Evolutionary conservation across 2,113 vertebrate species (phyloP), one percentile per base, ranked within the genome.

Genomic region (Cochlearius cochlearius): DNA sequence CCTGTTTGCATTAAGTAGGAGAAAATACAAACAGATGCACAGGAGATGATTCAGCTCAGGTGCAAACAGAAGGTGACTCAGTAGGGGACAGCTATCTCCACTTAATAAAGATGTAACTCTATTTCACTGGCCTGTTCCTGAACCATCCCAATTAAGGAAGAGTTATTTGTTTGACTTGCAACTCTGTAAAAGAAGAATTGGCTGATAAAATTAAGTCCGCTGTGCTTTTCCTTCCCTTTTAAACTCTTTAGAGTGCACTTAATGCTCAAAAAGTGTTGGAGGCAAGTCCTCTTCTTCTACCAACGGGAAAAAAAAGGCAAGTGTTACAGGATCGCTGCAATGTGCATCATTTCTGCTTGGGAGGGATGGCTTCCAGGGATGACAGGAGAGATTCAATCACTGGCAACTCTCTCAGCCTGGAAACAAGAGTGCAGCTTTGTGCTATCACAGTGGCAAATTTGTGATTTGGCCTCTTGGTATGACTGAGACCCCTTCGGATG

Each of bases 41-140:
- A 89, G 93, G 69, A 95, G 74, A 66, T 95, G 66, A 81, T 88
- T 94, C 80, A 84, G 60, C 49, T 94, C 38, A 86, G 83, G 90
- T 96, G 90, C 79, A 95, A 96, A 73, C 89, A 95, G 88, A 95
- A 92, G 92, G 90, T 90, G 77, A 88, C 90, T 90, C 90, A 62
- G 90, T 41, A 84, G 81, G 90, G 64, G 34, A 88, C 32, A 47
- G 18, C 43, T 47, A 12, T 73, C 79, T 77, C 50, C 30, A 4
- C 36, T 88, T 83, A 39, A 52, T 84, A 23, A 68, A 76, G 38
- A 78, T 0, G 2, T 87, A 91, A 80, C 30, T 66, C 30, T 50
- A 0, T 62, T 80, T 78, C 53, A 43, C 50, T 74, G 73, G 26
- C 38, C 45, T 36, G n/a, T 73, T 92, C 74, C 62, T 85, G 69